Evolutionary conservation across 2,797 vertebrate genomes (phyloP).

Genomic region (Euphonia xanthogaster): DNA sequence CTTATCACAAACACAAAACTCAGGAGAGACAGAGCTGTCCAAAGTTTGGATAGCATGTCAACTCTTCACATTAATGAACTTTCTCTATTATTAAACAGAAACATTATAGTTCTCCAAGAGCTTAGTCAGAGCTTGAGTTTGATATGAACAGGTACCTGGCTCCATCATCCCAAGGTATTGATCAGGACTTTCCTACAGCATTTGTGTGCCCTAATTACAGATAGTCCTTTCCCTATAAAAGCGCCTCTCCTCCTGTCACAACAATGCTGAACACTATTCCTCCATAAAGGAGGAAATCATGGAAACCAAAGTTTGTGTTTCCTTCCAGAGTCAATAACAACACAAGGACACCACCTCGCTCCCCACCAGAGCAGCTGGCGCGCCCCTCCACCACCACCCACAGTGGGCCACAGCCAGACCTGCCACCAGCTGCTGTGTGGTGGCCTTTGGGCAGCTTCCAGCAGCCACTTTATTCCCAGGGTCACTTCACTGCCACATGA

Average conservation of each 20-base stretch:
- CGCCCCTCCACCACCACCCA: fast-evolving
- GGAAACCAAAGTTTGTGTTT: neutral
- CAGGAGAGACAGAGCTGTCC: neutral
- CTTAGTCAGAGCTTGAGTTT: neutral
- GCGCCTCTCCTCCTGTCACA: neutral
- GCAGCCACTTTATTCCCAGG: neutral
- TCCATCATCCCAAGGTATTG: neutral
- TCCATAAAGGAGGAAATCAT: neutral
- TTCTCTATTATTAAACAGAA: neutral
- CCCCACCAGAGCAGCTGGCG: fast-evolving
- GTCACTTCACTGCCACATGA: neutral
- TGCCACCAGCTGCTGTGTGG: neutral
- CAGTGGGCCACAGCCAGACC: neutral
- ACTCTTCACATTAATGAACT: neutral
- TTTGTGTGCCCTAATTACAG: neutral
- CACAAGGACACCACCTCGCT: fast-evolving
- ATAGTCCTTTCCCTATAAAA: neutral
- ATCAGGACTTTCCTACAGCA: neutral
- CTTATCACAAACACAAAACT: conserved; percentile 8
- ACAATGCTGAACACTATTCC: neutral
- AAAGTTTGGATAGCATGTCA: neutral
- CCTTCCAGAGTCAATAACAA: neutral
- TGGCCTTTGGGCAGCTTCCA: neutral
- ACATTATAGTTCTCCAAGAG: neutral
- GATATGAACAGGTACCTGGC: neutral